A percentile compares a stretch with the other conserved stretches of the same genome.
Evolutionary conservation across 2,797 vertebrate genomes (phyloP).

Genomic region (Pseudomugil tenellus): DNA sequence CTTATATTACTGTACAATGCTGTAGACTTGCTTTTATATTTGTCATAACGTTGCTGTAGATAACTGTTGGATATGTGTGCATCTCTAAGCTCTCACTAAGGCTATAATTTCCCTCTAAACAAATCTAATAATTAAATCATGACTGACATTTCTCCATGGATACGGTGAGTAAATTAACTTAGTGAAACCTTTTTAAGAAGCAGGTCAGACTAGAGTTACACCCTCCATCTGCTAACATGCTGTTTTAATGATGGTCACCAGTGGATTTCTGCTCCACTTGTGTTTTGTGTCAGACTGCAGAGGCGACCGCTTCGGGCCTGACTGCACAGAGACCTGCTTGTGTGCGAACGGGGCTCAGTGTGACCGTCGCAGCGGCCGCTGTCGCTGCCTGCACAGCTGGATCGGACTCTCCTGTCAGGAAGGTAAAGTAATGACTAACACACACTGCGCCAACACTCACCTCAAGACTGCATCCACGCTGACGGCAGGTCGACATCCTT

Average conservation of each 20-base stretch:
- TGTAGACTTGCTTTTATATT: not conserved
- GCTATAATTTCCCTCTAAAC: not conserved
- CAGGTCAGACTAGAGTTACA: not conserved
- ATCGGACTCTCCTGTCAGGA: constrained; percentile 86
- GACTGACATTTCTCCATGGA: not conserved
- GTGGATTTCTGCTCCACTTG: not conserved
- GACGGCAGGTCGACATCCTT: constrained; percentile 26
- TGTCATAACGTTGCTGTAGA: not conserved
- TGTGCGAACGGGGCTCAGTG: constrained; percentile 85
- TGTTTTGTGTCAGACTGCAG: constrained; percentile 82
- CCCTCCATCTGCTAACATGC: not conserved
- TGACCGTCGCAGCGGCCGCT: constrained; percentile 83
- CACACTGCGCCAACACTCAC: not conserved
- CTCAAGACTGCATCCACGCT: constrained; percentile 1
- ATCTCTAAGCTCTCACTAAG: not conserved
- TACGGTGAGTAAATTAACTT: not conserved
- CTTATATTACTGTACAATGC: not conserved
- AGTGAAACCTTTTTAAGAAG: too few relatives aligned
- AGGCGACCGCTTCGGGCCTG: constrained; percentile 83
- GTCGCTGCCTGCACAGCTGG: constrained; percentile 84
- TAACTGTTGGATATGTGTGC: not conserved
- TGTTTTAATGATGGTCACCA: not conserved
- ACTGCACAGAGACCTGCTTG: constrained; percentile 85
- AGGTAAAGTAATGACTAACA: constrained; percentile 75
- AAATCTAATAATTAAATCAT: not conserved